Conservation (phyloP, 2,888 invertebrate species). For the Diploptera punctata region DNA sequence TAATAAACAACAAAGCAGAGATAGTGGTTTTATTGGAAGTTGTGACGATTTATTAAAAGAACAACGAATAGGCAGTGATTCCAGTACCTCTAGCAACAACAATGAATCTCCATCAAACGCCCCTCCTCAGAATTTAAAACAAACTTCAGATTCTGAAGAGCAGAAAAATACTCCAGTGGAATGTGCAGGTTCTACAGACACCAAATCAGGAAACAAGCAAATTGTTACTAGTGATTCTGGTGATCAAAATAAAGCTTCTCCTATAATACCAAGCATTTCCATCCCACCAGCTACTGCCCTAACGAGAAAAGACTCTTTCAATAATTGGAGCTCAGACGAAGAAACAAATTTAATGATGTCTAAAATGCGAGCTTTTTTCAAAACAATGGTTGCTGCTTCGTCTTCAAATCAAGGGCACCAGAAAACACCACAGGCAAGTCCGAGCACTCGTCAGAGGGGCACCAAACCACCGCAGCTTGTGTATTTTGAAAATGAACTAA, state of each 20-base stretch:
- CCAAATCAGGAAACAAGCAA: neutral
- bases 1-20: conserved; percentile 82
- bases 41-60: conserved; percentile 84
- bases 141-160: neutral
- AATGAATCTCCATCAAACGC: conserved; percentile 1
- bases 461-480: conserved; percentile 82
- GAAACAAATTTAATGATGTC: conserved; percentile 96
- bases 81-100: conserved; percentile 24
- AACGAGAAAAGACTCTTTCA: conserved; percentile 87
- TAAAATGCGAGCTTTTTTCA: conserved; percentile 92
- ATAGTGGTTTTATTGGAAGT: conserved; percentile 89
- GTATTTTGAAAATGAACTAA: conserved; percentile 89
- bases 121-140: conserved; percentile 3
- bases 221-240: neutral
- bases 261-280: conserved; percentile 55
- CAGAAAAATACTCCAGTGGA: neutral
- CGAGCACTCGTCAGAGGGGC: conserved; percentile 62
- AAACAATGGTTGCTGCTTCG: conserved; percentile 81
- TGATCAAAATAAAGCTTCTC: conserved; percentile 46
- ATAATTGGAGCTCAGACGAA: conserved; percentile 93
- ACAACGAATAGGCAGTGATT: conserved; percentile 48
- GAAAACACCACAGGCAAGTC: conserved; percentile 49
- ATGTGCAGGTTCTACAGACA: neutral
- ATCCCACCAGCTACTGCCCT: conserved; percentile 65
- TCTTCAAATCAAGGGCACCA: conserved; percentile 60